Evolutionary conservation across 1,140 invertebrate species (phyloP), one percentile per base, ranked within the genome.

Genomic region (Calosoma granatense): DNA sequence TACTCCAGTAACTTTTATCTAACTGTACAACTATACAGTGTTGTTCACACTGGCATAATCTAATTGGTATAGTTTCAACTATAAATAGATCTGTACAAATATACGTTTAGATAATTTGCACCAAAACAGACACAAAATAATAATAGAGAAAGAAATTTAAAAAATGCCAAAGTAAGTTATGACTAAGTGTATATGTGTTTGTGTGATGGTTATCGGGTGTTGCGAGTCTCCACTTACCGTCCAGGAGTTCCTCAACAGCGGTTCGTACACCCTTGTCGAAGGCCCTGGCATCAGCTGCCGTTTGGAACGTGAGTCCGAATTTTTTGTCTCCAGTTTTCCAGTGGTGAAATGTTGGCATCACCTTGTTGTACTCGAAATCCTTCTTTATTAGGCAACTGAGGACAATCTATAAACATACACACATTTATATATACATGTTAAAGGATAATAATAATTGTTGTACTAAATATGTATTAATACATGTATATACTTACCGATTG

Each of bases 331-430:
- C 92, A 17, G 91, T 95, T 65, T 87, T 86, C 94, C 94, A 97
- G 73, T 97, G 94, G 78, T 96, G 92, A 82, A 97, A 97, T 51
- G 93, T 96, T 36, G 94, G 94, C 89, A 95, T 97, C 63, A 96
- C 93, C 81, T 94, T 94, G 76, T 94, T 93, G 78, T 97, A 97
- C 70, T 93, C 87, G 73, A 97, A 93, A 74, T 97, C 93, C 73
- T 92, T 91, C 74, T 94, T 94, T 67, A 97, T 91, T 22, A 87
- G 87, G 78, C 94, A 97, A 74, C 90, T 92, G 60, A 97, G 80
- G 57, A 97, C 91, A 67, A 92, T 84, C 92, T 97, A 74, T 14
- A 76, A 73, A 60, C 54, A 59, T 62, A 59, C 55, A 17, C 65
- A 39, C n/a, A 55, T 53, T 53, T 53, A n/a, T n/a, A n/a, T n/a